Conservation (phyloP, 2,797 vertebrate species). For the Xyrichtys novacula region DNA sequence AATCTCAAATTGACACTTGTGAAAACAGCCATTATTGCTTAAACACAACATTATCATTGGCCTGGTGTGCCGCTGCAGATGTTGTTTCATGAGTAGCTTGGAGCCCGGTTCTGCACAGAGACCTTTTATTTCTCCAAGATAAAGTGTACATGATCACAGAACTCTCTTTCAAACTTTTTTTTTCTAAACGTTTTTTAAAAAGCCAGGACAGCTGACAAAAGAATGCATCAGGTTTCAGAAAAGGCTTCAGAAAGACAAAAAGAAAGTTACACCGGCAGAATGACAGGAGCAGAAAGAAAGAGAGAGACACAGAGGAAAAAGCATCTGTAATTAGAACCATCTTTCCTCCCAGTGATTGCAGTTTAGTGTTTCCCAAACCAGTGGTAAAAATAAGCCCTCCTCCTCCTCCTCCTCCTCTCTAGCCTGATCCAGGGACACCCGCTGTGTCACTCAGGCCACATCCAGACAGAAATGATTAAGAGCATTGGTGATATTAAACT, state of each 20-base stretch:
- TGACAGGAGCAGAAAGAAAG: slow-evolving; percentile 29
- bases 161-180: slow-evolving; percentile 11
- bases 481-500: slow-evolving; percentile 75
- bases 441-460: slow-evolving; percentile 83
- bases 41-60: slow-evolving; percentile 72
- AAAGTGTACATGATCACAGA: not conserved
- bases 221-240: slow-evolving; percentile 18
- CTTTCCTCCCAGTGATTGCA: slow-evolving; percentile 76
- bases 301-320: slow-evolving; percentile 28
- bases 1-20: slow-evolving; percentile 59
- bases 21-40: slow-evolving; percentile 62
- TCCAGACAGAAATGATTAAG: slow-evolving; percentile 81
- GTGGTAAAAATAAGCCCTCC: slow-evolving; percentile 79
- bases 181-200: not conserved
- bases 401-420: slow-evolving; percentile 58
- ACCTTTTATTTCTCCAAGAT: slow-evolving; percentile 15
- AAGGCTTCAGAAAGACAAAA: slow-evolving; percentile 12
- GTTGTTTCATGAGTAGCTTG: slow-evolving; percentile 57
- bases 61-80: slow-evolving; percentile 54
- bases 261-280: slow-evolving; percentile 23
- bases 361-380: slow-evolving; percentile 79
- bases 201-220: not conserved
- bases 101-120: slow-evolving; percentile 35
- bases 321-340: slow-evolving; percentile 89
- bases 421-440: slow-evolving; percentile 83